These are phyloP conservation scores for Lycocerus yunnanus DNA, from an alignment of 2,888 invertebrate genomes.

Conservation along the genomic window DNA sequence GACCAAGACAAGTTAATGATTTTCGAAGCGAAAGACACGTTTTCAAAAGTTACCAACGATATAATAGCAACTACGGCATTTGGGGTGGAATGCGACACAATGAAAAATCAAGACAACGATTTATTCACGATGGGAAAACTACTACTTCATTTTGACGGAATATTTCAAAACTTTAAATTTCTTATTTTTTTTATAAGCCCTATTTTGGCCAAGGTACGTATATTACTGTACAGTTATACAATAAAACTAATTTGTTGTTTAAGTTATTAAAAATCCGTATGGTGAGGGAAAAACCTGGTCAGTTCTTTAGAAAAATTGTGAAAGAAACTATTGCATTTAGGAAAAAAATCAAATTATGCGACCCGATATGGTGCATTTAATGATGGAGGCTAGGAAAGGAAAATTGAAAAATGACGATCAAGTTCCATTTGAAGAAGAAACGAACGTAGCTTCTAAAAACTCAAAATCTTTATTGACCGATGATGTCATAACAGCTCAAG, in stretches of 20 bases:
- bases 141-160: neutral
- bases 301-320: neutral
- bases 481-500: neutral
- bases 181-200: neutral
- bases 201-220: neutral
- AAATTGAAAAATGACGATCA: neutral
- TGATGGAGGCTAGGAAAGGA: neutral
- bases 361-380: neutral
- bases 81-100: conserved; percentile 58
- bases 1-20: neutral
- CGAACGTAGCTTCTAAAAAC: neutral
- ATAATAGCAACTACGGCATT: conserved; percentile 57
- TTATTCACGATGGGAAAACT: neutral
- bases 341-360: neutral
- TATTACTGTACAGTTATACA: too few relatives aligned
- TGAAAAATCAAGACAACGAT: conserved; percentile 53
- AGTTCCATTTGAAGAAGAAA: neutral
- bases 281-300: neutral
- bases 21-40: conserved; percentile 7
- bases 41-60: conserved; percentile 52
- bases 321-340: neutral
- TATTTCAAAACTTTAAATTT: neutral
- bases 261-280: neutral
- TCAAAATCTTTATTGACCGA: neutral
- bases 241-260: neutral